Percentiles rank a stretch among this genome's conserved stretches.
phyloP scores from a whole-genome alignment of 2,888 invertebrate genomes.

The Apotomis turbidana region DNA sequence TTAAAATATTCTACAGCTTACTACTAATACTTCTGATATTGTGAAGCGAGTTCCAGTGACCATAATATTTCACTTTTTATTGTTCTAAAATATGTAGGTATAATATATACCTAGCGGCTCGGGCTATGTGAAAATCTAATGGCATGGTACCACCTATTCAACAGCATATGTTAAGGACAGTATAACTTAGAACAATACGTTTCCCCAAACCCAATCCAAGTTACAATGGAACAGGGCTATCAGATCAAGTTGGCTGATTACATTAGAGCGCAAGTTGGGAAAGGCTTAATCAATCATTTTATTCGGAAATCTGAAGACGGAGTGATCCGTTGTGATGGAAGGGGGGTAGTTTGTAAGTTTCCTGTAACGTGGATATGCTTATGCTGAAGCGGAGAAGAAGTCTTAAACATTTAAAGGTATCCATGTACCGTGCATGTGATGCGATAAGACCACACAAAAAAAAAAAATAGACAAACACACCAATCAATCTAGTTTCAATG shows the following conservation, averaged over 20 bases:
- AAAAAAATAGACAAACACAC: too few relatives aligned
- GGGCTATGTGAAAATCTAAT: background rate
- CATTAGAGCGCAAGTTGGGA: slow-evolving; percentile 25
- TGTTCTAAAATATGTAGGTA: too few relatives aligned
- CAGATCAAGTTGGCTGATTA: slow-evolving; percentile 17
- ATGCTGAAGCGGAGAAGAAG: background rate
- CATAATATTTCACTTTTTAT: too few relatives aligned
- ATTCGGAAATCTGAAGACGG: slow-evolving; percentile 6
- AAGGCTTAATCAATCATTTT: slow-evolving; percentile 31
- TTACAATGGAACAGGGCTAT: slow-evolving; percentile 9
- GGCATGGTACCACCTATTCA: background rate
- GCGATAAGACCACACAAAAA: too few relatives aligned
- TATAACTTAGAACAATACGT: slow-evolving; percentile 21
- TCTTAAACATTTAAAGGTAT: background rate
- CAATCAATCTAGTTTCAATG: too few relatives aligned
- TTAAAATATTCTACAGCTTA: too few relatives aligned
- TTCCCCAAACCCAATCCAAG: slow-evolving; percentile 6
- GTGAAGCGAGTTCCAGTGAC: too few relatives aligned
- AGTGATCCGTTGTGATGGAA: slow-evolving; percentile 7
- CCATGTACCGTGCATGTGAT: too few relatives aligned
- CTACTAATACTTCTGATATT: too few relatives aligned
- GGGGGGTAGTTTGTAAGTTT: slow-evolving; percentile 15
- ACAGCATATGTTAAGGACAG: slow-evolving; percentile 5
- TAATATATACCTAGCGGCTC: too few relatives aligned
- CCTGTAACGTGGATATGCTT: background rate